These are phyloP conservation scores for Sphaerodactylus townsendi DNA, from an alignment of 2,113 vertebrate species.

Conservation along the genomic window DNA sequence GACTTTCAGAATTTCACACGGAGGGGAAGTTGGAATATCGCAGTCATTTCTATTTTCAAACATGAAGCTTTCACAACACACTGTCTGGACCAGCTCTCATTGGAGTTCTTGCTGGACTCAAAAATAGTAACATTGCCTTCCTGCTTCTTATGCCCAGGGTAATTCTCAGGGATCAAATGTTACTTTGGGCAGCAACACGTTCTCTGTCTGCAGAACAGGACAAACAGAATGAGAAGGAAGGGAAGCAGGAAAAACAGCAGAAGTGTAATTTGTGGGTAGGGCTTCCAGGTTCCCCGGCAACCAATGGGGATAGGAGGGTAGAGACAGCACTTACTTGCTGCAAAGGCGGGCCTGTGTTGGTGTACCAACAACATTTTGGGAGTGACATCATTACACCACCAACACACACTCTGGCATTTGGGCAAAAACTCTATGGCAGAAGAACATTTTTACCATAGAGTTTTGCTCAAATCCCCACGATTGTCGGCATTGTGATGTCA, in stretches of 20 bases:
- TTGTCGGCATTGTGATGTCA: no score
- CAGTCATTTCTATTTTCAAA: slow-evolving; percentile 41
- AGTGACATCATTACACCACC: no score
- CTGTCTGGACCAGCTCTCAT: slow-evolving; percentile 14
- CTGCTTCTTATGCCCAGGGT: slow-evolving; percentile 52
- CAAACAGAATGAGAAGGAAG: slow-evolving; percentile 3
- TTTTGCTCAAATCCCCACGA: no score
- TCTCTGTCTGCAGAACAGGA: slow-evolving; percentile 45
- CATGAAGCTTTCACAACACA: slow-evolving; percentile 36
- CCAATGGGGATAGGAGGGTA: no score
- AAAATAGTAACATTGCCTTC: slow-evolving; percentile 63
- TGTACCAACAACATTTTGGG: no score
- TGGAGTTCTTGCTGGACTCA: slow-evolving; percentile 39
- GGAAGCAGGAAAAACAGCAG: no score
- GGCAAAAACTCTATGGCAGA: no score
- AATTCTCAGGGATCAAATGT: slow-evolving; percentile 53
- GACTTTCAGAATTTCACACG: background rate
- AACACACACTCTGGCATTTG: no score
- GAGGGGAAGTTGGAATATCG: slow-evolving; percentile 9
- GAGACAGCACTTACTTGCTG: no score
- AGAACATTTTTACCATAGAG: no score
- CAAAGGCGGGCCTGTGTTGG: no score
- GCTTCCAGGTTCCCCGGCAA: no score
- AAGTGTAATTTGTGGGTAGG: background rate
- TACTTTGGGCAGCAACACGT: slow-evolving; percentile 46